Percentiles rank a stretch among this genome's conserved stretches.
Conservation (phyloP, 2,797 vertebrate genomes). For the Morus bassanus region DNA sequence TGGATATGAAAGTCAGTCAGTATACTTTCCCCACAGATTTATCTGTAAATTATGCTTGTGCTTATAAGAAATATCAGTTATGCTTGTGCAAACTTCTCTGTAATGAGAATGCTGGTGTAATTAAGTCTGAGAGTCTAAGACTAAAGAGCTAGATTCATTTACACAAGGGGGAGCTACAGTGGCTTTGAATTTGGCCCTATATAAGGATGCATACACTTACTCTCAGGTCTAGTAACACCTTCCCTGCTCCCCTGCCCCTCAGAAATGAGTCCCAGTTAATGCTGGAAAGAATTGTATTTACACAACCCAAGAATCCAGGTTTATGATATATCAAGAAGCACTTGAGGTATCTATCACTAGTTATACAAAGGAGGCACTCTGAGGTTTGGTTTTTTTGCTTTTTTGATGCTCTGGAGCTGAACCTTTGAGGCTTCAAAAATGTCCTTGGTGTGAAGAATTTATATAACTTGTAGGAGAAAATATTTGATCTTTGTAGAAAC, state of each 20-base stretch:
- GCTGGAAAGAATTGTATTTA: neutral
- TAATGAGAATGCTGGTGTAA: neutral
- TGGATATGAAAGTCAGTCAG: neutral
- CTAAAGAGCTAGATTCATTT: neutral
- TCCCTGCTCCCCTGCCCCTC: neutral
- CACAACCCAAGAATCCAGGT: neutral
- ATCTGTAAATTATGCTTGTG: neutral
- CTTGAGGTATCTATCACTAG: neutral
- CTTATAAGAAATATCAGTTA: neutral
- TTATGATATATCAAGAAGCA: neutral
- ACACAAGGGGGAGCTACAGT: neutral
- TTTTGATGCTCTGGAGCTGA: neutral
- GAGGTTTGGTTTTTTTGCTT: neutral
- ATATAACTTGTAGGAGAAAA: neutral
- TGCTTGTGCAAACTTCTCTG: neutral
- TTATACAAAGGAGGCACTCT: neutral
- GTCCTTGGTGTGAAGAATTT: neutral
- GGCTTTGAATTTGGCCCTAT: neutral
- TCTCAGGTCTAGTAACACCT: neutral
- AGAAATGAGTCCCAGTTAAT: neutral
- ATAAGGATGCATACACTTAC: neutral
- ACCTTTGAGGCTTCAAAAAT: neutral
- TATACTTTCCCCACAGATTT: neutral
- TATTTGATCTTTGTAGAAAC: neutral
- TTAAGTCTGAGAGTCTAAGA: neutral